Evolutionary conservation across 2,113 vertebrate genomes (phyloP).

Genomic region (Xiphias gladius): DNA sequence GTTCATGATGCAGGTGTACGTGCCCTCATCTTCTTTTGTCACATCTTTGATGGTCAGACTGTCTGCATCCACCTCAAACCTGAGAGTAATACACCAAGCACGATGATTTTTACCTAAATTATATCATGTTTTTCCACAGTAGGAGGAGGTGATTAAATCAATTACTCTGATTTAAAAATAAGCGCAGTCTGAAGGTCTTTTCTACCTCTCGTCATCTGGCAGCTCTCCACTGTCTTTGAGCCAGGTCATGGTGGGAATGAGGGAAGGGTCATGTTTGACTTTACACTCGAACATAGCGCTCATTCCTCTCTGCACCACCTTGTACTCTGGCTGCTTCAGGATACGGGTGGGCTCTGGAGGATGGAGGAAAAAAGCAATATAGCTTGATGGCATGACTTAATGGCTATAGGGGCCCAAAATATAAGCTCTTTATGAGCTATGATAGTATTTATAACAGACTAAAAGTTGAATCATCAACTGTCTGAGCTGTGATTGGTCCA

Average conservation of each 20-base stretch:
- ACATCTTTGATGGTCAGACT: conserved; percentile 90
- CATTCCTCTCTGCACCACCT: conserved; percentile 88
- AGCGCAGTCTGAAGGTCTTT: fast-evolving
- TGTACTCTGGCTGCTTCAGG: conserved; percentile 93
- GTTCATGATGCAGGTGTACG: conserved; percentile 94
- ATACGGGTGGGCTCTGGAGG: conserved; percentile 92
- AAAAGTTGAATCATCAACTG: background rate
- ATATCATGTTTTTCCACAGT: background rate
- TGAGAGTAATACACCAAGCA: conserved; percentile 56
- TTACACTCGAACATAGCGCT: conserved; percentile 91
- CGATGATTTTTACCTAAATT: background rate
- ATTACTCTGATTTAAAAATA: background rate
- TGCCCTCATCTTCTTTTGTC: conserved; percentile 89
- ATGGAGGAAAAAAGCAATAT: background rate
- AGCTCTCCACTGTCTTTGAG: conserved; percentile 90
- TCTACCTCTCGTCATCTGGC: conserved; percentile 90
- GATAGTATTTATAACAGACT: background rate
- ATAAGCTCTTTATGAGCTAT: background rate
- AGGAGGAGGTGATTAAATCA: background rate
- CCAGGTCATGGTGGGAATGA: conserved; percentile 89
- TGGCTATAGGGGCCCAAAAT: background rate
- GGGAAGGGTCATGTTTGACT: conserved; percentile 92
- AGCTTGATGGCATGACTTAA: background rate
- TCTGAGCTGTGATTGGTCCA: background rate
- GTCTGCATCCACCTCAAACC: conserved; percentile 89